These are phyloP conservation scores for Diploscapter pachys DNA, from an alignment of 1,140 invertebrate species.

Conservation along the genomic window DNA sequence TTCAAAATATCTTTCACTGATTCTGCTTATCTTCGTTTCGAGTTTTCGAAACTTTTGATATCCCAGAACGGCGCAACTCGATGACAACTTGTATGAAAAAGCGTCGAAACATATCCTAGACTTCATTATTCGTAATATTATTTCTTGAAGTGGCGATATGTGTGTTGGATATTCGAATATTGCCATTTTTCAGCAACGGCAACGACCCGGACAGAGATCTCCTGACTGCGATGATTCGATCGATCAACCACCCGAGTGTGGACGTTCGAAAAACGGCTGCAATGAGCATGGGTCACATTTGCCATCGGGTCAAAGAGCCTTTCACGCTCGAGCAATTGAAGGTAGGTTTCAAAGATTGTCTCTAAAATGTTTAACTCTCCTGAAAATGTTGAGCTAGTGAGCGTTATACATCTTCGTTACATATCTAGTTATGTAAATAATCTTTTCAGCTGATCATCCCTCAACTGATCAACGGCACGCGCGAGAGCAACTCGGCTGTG, in stretches of 20 bases:
- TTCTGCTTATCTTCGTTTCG: too few relatives aligned
- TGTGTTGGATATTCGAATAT: background rate
- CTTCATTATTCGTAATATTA: too few relatives aligned
- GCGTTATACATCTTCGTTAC: background rate
- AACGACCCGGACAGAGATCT: conserved; percentile 2
- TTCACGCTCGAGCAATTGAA: conserved; percentile 22
- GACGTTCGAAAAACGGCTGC: conserved; percentile 23
- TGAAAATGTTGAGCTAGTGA: too few relatives aligned
- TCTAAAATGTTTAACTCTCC: background rate
- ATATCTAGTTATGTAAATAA: background rate
- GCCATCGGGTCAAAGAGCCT: background rate
- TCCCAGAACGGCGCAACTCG: too few relatives aligned
- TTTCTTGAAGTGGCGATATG: too few relatives aligned
- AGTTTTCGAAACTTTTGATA: too few relatives aligned
- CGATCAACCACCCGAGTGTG: conserved; percentile 14
- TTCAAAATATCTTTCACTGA: too few relatives aligned
- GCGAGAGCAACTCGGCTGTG: conserved; percentile 26
- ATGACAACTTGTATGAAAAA: too few relatives aligned
- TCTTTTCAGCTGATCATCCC: conserved; percentile 14
- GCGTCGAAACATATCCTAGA: too few relatives aligned
- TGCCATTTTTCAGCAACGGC: background rate
- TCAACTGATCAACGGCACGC: conserved; percentile 25
- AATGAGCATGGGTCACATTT: conserved; percentile 7
- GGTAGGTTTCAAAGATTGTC: background rate
- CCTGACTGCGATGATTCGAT: conserved; percentile 5